Conservation (phyloP, 2,113 vertebrate species). For the Ancistrus triradiatus region DNA sequence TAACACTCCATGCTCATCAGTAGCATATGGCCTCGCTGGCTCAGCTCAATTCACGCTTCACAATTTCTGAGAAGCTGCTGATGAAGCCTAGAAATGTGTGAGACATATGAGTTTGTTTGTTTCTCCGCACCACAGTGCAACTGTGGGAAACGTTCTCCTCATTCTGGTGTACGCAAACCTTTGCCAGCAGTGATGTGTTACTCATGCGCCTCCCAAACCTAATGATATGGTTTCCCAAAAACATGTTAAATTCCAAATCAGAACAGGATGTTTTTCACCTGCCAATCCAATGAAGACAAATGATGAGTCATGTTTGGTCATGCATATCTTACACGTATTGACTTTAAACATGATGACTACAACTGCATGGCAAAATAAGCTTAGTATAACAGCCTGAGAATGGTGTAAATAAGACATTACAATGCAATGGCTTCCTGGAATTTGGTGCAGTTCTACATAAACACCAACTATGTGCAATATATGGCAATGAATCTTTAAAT, state of each 20-base stretch:
- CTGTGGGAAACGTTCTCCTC: conserved; percentile 13
- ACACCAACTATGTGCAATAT: no score
- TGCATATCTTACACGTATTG: neutral
- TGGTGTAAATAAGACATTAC: neutral
- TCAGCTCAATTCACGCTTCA: conserved; percentile 6
- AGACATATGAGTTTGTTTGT: conserved; percentile 36
- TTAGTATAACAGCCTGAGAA: neutral
- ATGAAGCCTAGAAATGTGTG: conserved; percentile 29
- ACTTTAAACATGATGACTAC: neutral
- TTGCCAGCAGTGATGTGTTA: conserved; percentile 20
- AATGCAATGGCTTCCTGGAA: neutral
- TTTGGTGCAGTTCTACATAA: no score
- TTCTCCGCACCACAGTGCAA: conserved; percentile 17
- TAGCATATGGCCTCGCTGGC: conserved; percentile 34
- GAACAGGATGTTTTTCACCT: conserved; percentile 9
- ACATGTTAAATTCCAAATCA: conserved; percentile 14
- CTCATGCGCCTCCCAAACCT: conserved; percentile 12
- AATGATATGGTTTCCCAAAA: conserved; percentile 5
- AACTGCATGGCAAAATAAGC: neutral
- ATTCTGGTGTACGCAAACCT: conserved; percentile 8
- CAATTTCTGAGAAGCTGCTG: conserved; percentile 10
- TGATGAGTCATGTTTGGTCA: conserved; percentile 2
- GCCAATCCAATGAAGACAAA: neutral
- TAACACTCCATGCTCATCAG: conserved; percentile 22
- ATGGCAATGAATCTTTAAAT: no score